phyloP scores from a whole-genome alignment of 2,797 vertebrate species.

The Lepilemur septentrionalis region DNA sequence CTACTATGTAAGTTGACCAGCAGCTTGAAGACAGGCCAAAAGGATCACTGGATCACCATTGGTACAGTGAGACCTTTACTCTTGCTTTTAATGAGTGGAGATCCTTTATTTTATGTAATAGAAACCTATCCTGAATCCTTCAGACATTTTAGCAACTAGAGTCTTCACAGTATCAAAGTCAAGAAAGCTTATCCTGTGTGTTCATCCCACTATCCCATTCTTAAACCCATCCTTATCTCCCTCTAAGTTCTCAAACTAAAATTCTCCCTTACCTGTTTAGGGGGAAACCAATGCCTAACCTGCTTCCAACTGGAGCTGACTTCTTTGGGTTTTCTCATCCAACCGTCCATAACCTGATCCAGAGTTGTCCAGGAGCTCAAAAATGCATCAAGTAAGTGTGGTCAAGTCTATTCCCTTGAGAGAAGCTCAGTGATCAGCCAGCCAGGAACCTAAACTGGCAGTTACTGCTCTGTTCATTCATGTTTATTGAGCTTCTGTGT shows the following conservation, averaged over 20 bases:
- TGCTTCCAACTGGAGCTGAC: conserved; percentile 90
- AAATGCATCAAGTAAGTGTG: conserved; percentile 90
- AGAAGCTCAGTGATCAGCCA: neutral
- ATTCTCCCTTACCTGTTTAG: conserved; percentile 77
- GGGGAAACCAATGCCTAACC: conserved; percentile 81
- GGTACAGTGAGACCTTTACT: neutral
- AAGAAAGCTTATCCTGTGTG: neutral
- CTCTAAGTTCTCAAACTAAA: neutral
- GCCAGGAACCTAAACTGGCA: neutral
- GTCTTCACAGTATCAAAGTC: neutral
- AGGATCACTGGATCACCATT: neutral
- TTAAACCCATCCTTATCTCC: neutral
- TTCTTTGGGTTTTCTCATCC: conserved; percentile 96
- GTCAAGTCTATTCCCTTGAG: neutral
- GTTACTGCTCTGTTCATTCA: neutral
- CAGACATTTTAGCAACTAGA: neutral
- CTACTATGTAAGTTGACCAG: conserved; percentile 83
- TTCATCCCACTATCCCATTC: neutral
- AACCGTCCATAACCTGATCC: conserved; percentile 93
- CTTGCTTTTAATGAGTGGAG: neutral
- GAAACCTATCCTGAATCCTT: neutral
- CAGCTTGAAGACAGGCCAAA: neutral
- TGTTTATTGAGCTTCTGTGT: neutral
- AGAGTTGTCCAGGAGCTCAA: conserved; percentile 93
- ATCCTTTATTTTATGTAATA: neutral